phyloP scores from a whole-genome alignment of 2,113 vertebrate species.

The Odobenus rosmarus region DNA sequence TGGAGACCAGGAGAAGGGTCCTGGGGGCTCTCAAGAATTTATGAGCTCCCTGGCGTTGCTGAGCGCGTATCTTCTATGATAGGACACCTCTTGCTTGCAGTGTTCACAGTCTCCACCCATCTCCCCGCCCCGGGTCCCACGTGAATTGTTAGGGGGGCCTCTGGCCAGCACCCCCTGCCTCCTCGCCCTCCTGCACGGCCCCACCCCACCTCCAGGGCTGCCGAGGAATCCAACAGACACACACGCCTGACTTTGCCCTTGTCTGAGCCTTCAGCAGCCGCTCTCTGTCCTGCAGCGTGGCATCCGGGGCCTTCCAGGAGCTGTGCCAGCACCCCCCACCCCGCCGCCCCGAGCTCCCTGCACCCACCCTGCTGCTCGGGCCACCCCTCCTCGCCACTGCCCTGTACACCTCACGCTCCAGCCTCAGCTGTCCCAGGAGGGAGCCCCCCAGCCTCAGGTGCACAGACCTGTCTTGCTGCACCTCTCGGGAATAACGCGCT shows the following conservation, averaged over 20 bases:
- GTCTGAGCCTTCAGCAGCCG: background rate
- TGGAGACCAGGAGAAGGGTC: background rate
- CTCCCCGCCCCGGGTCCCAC: background rate
- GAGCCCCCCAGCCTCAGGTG: background rate
- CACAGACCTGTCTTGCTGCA: no score
- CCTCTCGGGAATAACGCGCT: rapidly evolving
- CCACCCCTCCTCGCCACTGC: background rate
- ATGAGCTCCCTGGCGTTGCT: background rate
- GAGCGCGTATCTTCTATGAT: background rate
- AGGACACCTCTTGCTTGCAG: no score
- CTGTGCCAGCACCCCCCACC: background rate
- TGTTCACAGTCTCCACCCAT: background rate
- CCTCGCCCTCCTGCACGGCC: rapidly evolving
- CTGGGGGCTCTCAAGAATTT: background rate
- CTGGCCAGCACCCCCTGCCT: background rate
- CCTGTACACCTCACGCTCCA: no score
- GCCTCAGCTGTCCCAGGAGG: background rate
- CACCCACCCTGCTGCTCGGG: rapidly evolving
- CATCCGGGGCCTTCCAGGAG: no score
- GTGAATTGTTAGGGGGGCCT: background rate
- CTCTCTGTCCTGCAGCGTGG: background rate
- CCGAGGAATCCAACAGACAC: no score
- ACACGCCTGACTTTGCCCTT: background rate
- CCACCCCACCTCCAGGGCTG: background rate
- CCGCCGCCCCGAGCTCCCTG: no score